Evolutionary conservation across 2,113 vertebrate genomes (phyloP).

Genomic region (Mobula hypostoma): DNA sequence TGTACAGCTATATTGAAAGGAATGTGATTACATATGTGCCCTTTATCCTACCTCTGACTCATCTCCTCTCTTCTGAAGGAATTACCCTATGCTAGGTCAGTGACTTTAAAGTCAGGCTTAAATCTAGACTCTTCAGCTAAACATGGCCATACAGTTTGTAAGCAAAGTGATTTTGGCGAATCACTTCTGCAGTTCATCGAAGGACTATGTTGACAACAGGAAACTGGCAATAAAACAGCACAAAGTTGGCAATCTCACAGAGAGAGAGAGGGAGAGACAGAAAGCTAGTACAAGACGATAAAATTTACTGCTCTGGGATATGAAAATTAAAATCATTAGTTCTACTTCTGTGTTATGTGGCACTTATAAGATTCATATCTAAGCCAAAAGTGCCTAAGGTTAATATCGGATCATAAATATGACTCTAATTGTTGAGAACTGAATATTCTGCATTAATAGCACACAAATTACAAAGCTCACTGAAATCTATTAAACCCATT

Average conservation of each 20-base stretch:
- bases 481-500: background rate
- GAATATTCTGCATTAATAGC: background rate
- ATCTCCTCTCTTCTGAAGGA: background rate
- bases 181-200: background rate
- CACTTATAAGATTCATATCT: background rate
- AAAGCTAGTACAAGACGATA: background rate
- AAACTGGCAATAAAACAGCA: background rate
- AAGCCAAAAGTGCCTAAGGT: background rate
- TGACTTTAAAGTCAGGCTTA: background rate
- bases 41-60: background rate
- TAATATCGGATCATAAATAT: background rate
- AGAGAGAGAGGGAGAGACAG: background rate
- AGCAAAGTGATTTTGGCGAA: background rate
- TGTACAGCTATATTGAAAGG: background rate
- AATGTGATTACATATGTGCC: background rate
- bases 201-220: background rate
- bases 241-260: background rate
- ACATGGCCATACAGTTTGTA: background rate
- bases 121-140: background rate
- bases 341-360: background rate
- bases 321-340: background rate
- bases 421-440: background rate
- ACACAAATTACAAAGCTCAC: background rate
- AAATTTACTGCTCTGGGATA: background rate
- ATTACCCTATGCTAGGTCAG: background rate